Base-by-base conservation (phyloP, 2,888 invertebrate species). In the Xanthia togata region DNA sequence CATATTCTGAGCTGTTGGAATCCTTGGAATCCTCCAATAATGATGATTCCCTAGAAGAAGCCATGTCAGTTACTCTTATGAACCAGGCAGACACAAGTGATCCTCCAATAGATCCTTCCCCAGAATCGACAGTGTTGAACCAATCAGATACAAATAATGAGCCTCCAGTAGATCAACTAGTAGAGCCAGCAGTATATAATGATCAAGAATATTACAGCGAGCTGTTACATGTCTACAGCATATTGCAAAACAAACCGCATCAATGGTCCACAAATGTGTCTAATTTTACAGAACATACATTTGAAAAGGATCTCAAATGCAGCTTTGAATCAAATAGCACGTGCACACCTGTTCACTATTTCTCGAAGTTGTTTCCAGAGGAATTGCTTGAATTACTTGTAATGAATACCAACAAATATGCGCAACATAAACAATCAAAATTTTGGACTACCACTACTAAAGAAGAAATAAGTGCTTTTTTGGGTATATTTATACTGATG, bases 161-260 rank as follows among this genome's bases (percentile, higher is more conserved):
- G 47, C 70, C 59, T 70, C 59, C 70, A 70, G 70, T 70, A 70
- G 70, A 70, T n/a, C n/a, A n/a, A n/a, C n/a, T n/a, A n/a, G n/a
- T n/a, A n/a, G n/a, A n/a, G n/a, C n/a, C n/a, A n/a, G n/a, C n/a
- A n/a, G n/a, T n/a, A n/a, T n/a, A n/a, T 55, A 73, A 73, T 73
- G 73, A 55, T 65, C 65, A 74, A 74, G 74, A 74, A 69, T 69
- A 70, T 75, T 69, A 75, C 62, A 75, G 74, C 12, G 74, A 75
- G 62, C 50, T 75, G 69, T 69, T 75, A 62, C 74, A 75, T 59
- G 69, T 69, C 53, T 75, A 69, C 68, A 75, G 74, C 55, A 62
- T 41, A 67, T 59, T 73, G 17, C 73, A 73, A 59, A 73, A 73
- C 59, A 67, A 73, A 55, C 41, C 26, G 35, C 73, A 55, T 31